Evolutionary conservation across 2,888 invertebrate species (phyloP).

Genomic region (Acrobasis suavella): DNA sequence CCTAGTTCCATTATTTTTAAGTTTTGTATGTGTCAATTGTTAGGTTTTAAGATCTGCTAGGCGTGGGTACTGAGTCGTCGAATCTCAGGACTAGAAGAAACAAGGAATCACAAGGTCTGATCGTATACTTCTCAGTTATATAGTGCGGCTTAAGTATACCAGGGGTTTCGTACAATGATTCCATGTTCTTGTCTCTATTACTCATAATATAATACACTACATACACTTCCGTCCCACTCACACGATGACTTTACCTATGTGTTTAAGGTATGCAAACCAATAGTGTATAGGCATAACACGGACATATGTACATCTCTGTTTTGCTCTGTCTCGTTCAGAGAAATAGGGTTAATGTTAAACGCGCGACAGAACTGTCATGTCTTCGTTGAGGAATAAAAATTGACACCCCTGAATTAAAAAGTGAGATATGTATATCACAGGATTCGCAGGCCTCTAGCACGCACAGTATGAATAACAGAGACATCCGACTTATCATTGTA

Average conservation of each 20-base stretch:
- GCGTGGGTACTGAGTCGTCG: constrained; percentile 24
- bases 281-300: too few species aligned
- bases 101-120: constrained; percentile 9
- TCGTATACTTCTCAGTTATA: constrained; percentile 29
- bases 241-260: too few species aligned
- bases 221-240: too few species aligned
- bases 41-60: constrained; percentile 52
- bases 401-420: too few species aligned
- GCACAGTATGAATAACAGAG: not conserved
- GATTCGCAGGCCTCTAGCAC: too few species aligned
- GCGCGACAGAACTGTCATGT: too few species aligned
- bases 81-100: constrained; percentile 16
- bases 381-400: too few species aligned
- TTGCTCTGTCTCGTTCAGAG: too few species aligned
- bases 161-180: constrained; percentile 9
- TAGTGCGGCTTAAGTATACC: constrained; percentile 36
- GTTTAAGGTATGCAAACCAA: too few species aligned
- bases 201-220: not conserved
- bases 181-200: not conserved
- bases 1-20: constrained; percentile 63
- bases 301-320: too few species aligned
- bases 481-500: constrained; percentile 1
- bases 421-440: too few species aligned
- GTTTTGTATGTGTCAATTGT: constrained; percentile 68
- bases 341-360: too few species aligned